A percentile compares a stretch with the other conserved stretches of the same genome.
phyloP scores from a whole-genome alignment of 2,888 invertebrate species.

The Lordiphosa fenestrarum region DNA sequence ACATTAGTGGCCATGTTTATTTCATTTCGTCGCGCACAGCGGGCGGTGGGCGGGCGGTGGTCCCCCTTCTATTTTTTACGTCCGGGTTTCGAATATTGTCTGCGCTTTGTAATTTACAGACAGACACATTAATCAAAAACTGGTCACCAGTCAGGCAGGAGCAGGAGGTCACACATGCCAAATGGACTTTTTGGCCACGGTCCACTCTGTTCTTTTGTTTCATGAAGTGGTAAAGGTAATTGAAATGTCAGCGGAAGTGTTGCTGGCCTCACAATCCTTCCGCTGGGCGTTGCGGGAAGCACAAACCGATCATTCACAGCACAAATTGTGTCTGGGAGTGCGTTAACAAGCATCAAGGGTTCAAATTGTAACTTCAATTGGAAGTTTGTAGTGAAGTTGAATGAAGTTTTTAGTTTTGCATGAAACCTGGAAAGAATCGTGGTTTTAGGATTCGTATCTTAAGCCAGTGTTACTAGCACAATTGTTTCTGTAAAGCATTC shows the following conservation, averaged over 20 bases:
- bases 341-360: too few relatives aligned
- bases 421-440: too few relatives aligned
- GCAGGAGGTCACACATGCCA: constrained; percentile 21
- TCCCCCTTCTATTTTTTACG: neutral
- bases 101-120: constrained; percentile 77
- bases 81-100: constrained; percentile 56
- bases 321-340: neutral
- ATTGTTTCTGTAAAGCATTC: too few relatives aligned
- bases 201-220: constrained; percentile 22
- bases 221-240: constrained; percentile 77
- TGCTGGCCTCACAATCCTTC: constrained; percentile 71
- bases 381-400: too few relatives aligned
- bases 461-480: too few relatives aligned
- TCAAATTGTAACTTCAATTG: too few relatives aligned
- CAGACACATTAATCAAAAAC: constrained; percentile 80
- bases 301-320: constrained; percentile 6
- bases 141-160: constrained; percentile 40
- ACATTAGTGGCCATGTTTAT: constrained; percentile 71
- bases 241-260: constrained; percentile 79
- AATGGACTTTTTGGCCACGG: constrained; percentile 40
- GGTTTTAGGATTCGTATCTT: too few relatives aligned
- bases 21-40: constrained; percentile 61
- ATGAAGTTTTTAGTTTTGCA: too few relatives aligned
- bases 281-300: constrained; percentile 31
- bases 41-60: constrained; percentile 35